Evolutionary conservation across 1,140 invertebrate species (phyloP).

Genomic region (Eueides isabella): DNA sequence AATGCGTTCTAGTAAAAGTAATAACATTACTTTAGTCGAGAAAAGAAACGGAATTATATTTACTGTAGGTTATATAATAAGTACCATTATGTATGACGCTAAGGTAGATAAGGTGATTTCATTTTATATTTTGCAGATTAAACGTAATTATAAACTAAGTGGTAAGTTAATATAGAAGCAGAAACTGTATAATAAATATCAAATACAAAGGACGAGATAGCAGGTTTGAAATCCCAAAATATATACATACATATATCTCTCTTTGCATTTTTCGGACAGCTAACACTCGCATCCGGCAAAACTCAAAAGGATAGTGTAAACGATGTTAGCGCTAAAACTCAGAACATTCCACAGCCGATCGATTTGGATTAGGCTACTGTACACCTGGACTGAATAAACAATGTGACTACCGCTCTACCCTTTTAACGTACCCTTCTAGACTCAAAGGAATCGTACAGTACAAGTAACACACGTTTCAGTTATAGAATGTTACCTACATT

Average conservation of each 20-base stretch:
- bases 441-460: constrained; percentile 37
- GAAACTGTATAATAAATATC: too few species aligned
- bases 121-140: too few species aligned
- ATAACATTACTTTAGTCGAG: too few species aligned
- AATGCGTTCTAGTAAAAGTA: background rate
- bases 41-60: too few species aligned
- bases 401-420: constrained; percentile 70
- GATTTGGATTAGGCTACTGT: constrained; percentile 47
- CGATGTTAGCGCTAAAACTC: constrained; percentile 37
- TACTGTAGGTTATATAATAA: too few species aligned
- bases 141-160: too few species aligned
- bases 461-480: constrained; percentile 32
- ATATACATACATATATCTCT: background rate
- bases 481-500: background rate
- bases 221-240: too few species aligned
- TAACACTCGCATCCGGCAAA: constrained; percentile 1
- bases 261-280: background rate
- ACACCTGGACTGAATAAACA: constrained; percentile 71
- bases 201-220: too few species aligned
- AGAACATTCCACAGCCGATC: constrained; percentile 43
- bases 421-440: constrained; percentile 68
- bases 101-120: too few species aligned
- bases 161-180: too few species aligned
- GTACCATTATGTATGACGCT: too few species aligned
- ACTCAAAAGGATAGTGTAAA: constrained; percentile 27